Conservation (phyloP, 2,113 vertebrate genomes). For the Numenius arquata region DNA sequence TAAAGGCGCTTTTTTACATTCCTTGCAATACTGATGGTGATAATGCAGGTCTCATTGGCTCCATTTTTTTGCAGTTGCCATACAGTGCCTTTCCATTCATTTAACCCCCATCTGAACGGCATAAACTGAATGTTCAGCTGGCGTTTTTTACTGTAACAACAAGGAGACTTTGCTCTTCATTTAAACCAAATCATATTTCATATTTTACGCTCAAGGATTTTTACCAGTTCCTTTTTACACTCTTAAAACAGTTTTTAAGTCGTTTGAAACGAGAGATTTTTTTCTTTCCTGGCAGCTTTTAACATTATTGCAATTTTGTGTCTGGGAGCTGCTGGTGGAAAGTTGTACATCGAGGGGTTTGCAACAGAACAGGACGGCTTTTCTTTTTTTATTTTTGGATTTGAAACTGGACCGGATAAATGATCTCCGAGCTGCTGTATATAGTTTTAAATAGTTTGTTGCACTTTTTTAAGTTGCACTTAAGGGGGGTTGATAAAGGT, state of each 20-base stretch:
- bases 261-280: slow-evolving; percentile 80
- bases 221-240: slow-evolving; percentile 99
- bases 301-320: slow-evolving; percentile 85
- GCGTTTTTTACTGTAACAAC: slow-evolving; percentile 95
- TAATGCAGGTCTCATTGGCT: slow-evolving; percentile 88
- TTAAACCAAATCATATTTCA: slow-evolving; percentile 99
- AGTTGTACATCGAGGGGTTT: slow-evolving; percentile 75
- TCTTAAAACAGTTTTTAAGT: slow-evolving; percentile 97
- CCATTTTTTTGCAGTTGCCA: slow-evolving; percentile 89
- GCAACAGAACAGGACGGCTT: slow-evolving; percentile 74
- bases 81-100: slow-evolving; percentile 98
- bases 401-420: slow-evolving; percentile 81
- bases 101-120: slow-evolving; percentile 87
- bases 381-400: slow-evolving; percentile 60
- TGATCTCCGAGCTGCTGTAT: slow-evolving; percentile 84
- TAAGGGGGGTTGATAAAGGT: slow-evolving; percentile 87
- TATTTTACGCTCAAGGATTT: slow-evolving; percentile 97
- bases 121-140: slow-evolving; percentile 88
- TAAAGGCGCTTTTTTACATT: slow-evolving; percentile 84
- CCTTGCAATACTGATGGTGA: slow-evolving; percentile 90
- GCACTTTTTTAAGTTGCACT: slow-evolving; percentile 99
- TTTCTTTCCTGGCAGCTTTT: slow-evolving; percentile 93
- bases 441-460: slow-evolving; percentile 89
- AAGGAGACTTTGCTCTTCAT: slow-evolving; percentile 95
- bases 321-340: slow-evolving; percentile 82